Evolutionary conservation across 2,113 vertebrate genomes (phyloP).

Genomic region (Oreochromis aureus): DNA sequence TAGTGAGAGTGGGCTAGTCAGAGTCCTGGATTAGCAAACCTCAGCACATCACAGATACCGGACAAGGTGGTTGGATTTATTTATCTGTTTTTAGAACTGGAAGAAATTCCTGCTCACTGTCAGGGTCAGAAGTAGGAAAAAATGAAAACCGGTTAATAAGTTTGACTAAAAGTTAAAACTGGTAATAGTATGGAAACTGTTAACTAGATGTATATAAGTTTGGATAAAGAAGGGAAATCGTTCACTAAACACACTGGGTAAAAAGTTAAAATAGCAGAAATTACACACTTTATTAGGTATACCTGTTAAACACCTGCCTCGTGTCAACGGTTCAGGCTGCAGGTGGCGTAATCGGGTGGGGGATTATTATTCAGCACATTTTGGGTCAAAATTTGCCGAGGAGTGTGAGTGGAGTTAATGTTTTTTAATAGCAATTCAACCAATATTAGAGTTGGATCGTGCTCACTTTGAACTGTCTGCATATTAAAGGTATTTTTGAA

Average conservation of each 20-base stretch:
- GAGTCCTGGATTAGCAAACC: not conserved
- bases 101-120: not conserved
- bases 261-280: rapidly evolving
- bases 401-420: not conserved
- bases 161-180: not conserved
- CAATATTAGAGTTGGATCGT: not conserved
- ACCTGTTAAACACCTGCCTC: not conserved
- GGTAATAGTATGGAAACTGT: not conserved
- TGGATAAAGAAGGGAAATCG: rapidly evolving
- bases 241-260: not conserved
- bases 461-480: not conserved
- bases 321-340: not conserved
- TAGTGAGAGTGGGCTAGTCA: not conserved
- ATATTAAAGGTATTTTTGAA: not conserved
- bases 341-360: not conserved
- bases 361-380: not conserved
- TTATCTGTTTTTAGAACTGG: not conserved
- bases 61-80: not conserved
- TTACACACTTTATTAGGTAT: not conserved
- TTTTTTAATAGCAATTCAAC: not conserved
- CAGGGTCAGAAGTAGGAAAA: not conserved
- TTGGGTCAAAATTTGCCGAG: not conserved
- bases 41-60: not conserved
- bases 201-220: not conserved
- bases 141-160: rapidly evolving